Base-by-base conservation (phyloP, 2,888 invertebrate species). In the Thelaira solivaga region DNA sequence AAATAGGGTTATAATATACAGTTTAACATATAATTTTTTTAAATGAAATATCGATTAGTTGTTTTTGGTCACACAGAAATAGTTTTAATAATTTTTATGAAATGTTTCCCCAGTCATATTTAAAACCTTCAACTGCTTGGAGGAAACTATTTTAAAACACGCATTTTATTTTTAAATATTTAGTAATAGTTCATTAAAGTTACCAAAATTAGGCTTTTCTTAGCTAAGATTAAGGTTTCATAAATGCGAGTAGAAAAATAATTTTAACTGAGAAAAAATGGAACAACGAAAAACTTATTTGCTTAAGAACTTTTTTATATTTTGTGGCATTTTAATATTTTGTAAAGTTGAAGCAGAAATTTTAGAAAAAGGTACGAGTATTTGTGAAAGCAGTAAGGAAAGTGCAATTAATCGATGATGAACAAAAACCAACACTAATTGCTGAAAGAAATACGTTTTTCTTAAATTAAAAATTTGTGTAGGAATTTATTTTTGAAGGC, bases 31-130 rank as follows among this genome's bases (percentile, higher is more conserved):
- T n/a, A n/a, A n/a, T n/a, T n/a, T n/a, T n/a, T n/a, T n/a, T n/a
- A n/a, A n/a, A n/a, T n/a, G n/a, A n/a, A 51, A 68, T 78, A 78
- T 78, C 34, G 78, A 78, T 78, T 78, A 41, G 26, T n/a, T n/a
- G n/a, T 59, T 39, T 16, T 18, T 67, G 61, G 45, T 43, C 45
- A 45, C n/a, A 34, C 31, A n/a, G n/a, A 62, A 41, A 29, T 31
- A 47, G 76, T 41, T 51, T 43, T 36, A 31, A 16, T 24, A 64
- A 51, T 64, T 57, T 51, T 62, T 18, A 43, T n/a, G 31, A 68
- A 68, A 45, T 64, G 39, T 59, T 65, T 13, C 5, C 26, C 51
- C 67, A 69, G 69, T 62, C 64, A 31, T 47, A 74, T 18, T 65
- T 78, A 24, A 39, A 65, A 20, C 41, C 61, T 74, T 69, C 69